Conservation (phyloP, 2,888 invertebrate species). For the Cephus runcator region DNA sequence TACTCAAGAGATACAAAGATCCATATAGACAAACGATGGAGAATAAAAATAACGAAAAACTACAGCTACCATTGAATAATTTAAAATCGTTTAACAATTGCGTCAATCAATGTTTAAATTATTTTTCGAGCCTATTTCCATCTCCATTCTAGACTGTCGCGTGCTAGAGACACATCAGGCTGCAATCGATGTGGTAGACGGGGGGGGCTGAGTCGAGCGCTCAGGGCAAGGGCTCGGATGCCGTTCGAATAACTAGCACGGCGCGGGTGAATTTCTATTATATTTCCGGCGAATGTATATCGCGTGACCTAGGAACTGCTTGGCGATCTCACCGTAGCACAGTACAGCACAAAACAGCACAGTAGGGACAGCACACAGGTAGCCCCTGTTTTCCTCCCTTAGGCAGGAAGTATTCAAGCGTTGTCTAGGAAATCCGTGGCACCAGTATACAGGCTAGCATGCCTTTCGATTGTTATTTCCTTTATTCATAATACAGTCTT, state of each 20-base stretch:
- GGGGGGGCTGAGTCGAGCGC: conserved; percentile 17
- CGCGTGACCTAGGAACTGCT: conserved; percentile 53
- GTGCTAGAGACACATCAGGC: conserved; percentile 40
- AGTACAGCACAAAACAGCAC: not conserved
- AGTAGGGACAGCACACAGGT: not conserved
- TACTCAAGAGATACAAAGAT: not conserved
- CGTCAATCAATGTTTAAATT: not conserved
- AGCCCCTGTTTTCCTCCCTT: not conserved
- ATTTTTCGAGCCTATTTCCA: not conserved
- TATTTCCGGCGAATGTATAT: conserved; percentile 53
- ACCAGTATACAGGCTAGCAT: not conserved
- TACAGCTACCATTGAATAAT: not conserved
- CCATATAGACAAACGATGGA: not conserved
- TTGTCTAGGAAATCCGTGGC: not conserved
- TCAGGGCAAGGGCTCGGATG: conserved; percentile 19
- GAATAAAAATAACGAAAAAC: not conserved
- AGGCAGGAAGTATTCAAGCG: not conserved
- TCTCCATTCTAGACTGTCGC: conserved; percentile 28
- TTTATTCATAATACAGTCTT: not conserved
- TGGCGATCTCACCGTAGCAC: conserved; percentile 11
- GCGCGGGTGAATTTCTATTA: conserved; percentile 52
- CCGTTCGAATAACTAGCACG: conserved; percentile 19
- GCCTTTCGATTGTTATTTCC: not conserved
- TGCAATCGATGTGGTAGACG: conserved; percentile 36
- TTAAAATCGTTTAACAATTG: not conserved